These are phyloP conservation scores for Naja naja DNA, from an alignment of 2,113 vertebrate genomes.

Conservation along the genomic window DNA sequence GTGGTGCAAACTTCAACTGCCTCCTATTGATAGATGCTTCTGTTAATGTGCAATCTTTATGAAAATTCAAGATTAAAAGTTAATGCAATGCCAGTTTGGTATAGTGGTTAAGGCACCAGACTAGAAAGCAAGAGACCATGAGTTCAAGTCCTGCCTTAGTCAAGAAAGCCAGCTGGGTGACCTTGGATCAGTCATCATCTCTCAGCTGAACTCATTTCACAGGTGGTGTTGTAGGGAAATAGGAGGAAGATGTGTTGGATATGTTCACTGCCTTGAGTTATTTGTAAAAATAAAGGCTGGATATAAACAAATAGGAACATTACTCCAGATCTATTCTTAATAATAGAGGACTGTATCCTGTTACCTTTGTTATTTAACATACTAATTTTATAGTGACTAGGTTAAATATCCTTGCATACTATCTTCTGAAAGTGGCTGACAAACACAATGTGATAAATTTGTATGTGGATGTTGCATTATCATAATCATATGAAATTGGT, in stretches of 20 bases:
- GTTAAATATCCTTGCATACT: not conserved
- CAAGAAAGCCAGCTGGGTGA: too few species aligned
- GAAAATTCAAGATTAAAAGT: not conserved
- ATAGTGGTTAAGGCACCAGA: too few species aligned
- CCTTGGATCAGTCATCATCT: too few species aligned
- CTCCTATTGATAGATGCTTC: not conserved
- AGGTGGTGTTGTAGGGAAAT: too few species aligned
- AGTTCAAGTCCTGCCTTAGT: too few species aligned
- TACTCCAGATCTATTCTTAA: not conserved
- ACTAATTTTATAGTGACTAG: not conserved
- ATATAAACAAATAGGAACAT: not conserved
- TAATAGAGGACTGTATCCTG: not conserved
- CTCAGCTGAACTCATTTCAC: too few species aligned
- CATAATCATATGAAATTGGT: not conserved
- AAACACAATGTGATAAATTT: not conserved
- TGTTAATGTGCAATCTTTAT: not conserved
- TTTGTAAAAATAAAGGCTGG: not conserved
- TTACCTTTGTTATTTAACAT: not conserved
- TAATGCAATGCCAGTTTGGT: not conserved
- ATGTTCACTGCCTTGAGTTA: too few species aligned
- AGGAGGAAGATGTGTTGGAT: too few species aligned
- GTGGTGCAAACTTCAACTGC: not conserved
- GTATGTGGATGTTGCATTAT: not conserved
- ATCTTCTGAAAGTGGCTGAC: not conserved
- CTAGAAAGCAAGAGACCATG: too few species aligned